Evolutionary conservation across 1,140 invertebrate species (phyloP), one percentile per base, ranked within the genome.

Genomic region (Aphidius gifuensis): DNA sequence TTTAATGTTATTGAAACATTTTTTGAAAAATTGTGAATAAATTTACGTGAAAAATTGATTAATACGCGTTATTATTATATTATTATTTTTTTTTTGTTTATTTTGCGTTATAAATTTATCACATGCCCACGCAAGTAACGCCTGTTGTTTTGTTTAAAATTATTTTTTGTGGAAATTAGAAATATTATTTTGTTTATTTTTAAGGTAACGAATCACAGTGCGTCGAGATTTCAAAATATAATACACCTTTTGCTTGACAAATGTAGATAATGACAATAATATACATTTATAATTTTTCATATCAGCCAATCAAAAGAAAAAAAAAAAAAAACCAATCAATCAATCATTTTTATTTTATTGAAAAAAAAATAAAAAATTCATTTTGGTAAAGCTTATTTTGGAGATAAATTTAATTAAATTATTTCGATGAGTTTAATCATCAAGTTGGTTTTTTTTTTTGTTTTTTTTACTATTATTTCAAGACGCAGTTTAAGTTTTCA

Each of bases 151-250:
- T 32, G 23, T 32, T 32, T 32, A 32, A 3, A 3, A 32, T 32
- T 32, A 32, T 32, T 32, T 32, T 32, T 32, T 32, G 16, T 16
- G 16, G 16, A 16, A 16, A 16, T 16, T 16, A 16, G 16, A 16
- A 16, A 16, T 16, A 16, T 16, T 16, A 16, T 16, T 16, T 16
- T 16, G 16, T 16, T 16, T 16, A 16, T 48, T 39, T 58, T 62
- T 55, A 47, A 58, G 61, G 54, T 62, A 62, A 62, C 40, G 42
- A 56, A 62, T 62, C 61, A 62, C 61, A 62, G 61, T 62, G 61
- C 51, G 55, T 62, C 46, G 48, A 62, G 61, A 58, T 58, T 58
- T 21, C 6, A 57, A 49, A 54, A 44, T 58, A 40, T 58, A 58
- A 62, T 49, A 60, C 45, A 50, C 38, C 4, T 51, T 51, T 23